Evolutionary conservation across 35 echinoderm and acorn worm genomes (phyloP).

Genomic region (Lytechinus variegatus): DNA sequence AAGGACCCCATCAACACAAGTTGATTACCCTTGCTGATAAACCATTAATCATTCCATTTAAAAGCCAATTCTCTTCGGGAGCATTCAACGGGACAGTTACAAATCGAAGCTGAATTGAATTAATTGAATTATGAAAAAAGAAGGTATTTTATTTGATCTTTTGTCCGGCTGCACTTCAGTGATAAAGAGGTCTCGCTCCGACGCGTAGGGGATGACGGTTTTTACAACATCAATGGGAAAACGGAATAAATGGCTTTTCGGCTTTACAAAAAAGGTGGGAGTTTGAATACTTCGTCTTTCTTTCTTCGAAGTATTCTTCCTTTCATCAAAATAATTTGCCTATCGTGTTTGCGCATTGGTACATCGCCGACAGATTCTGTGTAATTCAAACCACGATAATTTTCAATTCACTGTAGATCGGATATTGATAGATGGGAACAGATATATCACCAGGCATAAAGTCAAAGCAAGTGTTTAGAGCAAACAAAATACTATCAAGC

Average conservation of each 20-base stretch:
- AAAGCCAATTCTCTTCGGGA: neutral
- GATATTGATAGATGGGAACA: conserved; percentile 3
- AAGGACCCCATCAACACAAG: neutral
- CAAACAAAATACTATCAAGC: neutral
- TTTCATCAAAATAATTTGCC: neutral
- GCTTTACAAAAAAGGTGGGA: neutral
- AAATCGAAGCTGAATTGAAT: neutral
- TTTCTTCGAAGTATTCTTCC: neutral
- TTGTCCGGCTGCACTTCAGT: neutral
- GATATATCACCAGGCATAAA: neutral
- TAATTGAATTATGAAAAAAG: conserved; percentile 8
- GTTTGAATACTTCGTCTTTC: neutral
- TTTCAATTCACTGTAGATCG: neutral
- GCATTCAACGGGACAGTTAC: neutral
- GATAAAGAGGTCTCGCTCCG: neutral
- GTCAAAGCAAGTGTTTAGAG: conserved; percentile 2
- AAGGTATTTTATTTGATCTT: conserved; percentile 6
- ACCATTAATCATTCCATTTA: conserved; percentile 6
- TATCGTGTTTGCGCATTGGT: conserved; percentile 17
- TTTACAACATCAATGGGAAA: neutral
- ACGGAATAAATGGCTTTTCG: conserved; percentile 18
- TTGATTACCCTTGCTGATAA: neutral
- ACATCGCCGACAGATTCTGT: neutral
- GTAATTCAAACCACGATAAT: neutral
- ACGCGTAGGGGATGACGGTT: neutral